Percentiles rank a stretch among this genome's conserved stretches.
Evolutionary conservation across 1,140 invertebrate species (phyloP).

Genomic region (Aradophagus sp.): DNA sequence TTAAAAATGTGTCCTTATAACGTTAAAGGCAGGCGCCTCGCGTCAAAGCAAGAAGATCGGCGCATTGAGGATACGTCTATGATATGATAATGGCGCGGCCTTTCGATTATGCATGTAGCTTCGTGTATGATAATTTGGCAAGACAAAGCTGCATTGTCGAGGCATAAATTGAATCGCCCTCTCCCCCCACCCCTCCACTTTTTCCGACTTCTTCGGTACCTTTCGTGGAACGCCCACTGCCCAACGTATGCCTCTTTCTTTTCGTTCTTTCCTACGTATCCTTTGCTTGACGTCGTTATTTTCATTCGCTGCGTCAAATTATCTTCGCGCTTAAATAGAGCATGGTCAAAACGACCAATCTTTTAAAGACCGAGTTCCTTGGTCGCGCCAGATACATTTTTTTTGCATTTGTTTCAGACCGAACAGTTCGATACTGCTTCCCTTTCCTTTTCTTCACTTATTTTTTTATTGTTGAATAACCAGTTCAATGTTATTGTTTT

Average conservation of each 20-base stretch:
- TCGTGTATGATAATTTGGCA: slow-evolving; percentile 63
- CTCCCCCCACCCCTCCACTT: no score
- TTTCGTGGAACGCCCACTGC: slow-evolving; percentile 58
- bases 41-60: slow-evolving; percentile 60
- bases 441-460: no score
- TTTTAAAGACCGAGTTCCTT: no score
- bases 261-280: slow-evolving; percentile 34
- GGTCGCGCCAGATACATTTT: no score
- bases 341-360: slow-evolving; percentile 28
- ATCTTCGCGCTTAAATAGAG: slow-evolving; percentile 24
- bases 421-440: no score
- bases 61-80: slow-evolving; percentile 65
- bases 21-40: slow-evolving; percentile 62
- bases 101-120: slow-evolving; percentile 37
- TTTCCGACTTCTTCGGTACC: slow-evolving; percentile 39
- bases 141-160: slow-evolving; percentile 73
- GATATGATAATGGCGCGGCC: slow-evolving; percentile 66
- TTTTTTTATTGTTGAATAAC: no score
- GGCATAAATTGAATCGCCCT: slow-evolving; percentile 70
- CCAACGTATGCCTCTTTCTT: slow-evolving; percentile 42
- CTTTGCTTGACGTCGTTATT: slow-evolving; percentile 45
- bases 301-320: slow-evolving; percentile 16
- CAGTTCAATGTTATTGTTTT: no score
- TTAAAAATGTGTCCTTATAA: slow-evolving; percentile 54
- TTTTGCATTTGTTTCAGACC: no score